Base-by-base conservation (phyloP, 1,140 invertebrate genomes). In the Apolygus lucorum region DNA sequence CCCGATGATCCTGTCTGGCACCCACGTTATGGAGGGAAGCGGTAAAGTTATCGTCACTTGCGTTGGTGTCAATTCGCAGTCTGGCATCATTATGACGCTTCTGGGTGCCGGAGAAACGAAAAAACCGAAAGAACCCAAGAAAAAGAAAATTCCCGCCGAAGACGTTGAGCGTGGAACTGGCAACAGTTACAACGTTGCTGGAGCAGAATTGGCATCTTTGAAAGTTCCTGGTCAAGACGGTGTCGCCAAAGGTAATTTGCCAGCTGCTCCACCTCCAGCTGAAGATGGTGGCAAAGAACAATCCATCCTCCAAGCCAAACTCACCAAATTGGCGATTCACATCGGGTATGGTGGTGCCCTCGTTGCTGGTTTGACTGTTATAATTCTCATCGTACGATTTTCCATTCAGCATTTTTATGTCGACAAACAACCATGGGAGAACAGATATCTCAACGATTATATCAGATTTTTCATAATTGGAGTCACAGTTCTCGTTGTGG, bases 21-120 rank as follows among this genome's bases (percentile, higher is more conserved):
- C 96, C 67, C 96, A 99, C 82, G 95, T 99, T 63, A 99, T 99
- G 97, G 96, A 99, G 81, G 97, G 96, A 65, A 98, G 95, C 74
- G 97, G 96, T 29, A 98, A 96, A 83, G 98, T 99, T 91, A 79
- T 99, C 75, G 95, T 99, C 59, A 91, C 94, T 27, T 97, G 96
- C 59, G 97, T 99, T 52, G 97, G 97, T 75, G 89, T 98, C 62
- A 98, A 99, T 81, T 99, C 96, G 1, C 97, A 99, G 79, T 95
- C 96, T 67, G 97, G 97, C 79, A 99, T 99, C 78, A 99, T 99
- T 77, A 98, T 99, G 81, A 96, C 95, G 11, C 84, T 99, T 2
- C 84, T 99, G 72, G 96, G 96, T 63, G 96, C 95, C 34, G 93
- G 94, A 1, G 70, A 66, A 24, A 89, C 95, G 76, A 90, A 93